Percentiles rank a stretch among this genome's conserved stretches.
These are phyloP conservation scores for Crocidura indochinensis DNA, from an alignment of 2,797 vertebrate species.

Conservation along the genomic window DNA sequence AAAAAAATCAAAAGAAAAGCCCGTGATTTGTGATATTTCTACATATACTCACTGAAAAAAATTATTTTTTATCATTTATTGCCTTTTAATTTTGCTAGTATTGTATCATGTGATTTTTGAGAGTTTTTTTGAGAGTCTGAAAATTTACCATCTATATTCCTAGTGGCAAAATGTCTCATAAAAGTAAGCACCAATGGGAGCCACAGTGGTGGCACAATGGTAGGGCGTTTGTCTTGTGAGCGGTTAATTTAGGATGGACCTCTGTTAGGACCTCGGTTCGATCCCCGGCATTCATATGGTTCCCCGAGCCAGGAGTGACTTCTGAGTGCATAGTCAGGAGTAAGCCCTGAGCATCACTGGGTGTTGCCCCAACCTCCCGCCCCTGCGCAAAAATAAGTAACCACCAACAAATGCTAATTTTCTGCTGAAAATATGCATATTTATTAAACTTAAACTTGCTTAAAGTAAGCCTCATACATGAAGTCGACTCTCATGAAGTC, in stretches of 20 bases:
- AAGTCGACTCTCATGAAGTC: neutral
- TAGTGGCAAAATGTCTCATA: neutral
- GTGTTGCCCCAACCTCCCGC: too few species aligned
- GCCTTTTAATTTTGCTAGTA: slow-evolving; percentile 50
- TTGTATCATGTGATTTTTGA: slow-evolving; percentile 29
- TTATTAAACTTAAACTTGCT: neutral
- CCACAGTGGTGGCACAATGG: too few species aligned
- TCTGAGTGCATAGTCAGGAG: too few species aligned
- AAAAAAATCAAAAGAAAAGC: neutral
- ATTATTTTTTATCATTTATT: neutral
- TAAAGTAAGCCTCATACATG: neutral
- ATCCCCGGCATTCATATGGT: too few species aligned
- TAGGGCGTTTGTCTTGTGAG: too few species aligned
- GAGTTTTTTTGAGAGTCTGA: neutral
- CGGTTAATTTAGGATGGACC: too few species aligned
- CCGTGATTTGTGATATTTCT: slow-evolving; percentile 29
- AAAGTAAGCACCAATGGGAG: neutral
- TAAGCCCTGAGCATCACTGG: too few species aligned
- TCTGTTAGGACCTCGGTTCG: too few species aligned
- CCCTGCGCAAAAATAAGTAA: too few species aligned
- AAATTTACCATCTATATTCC: slow-evolving; percentile 16
- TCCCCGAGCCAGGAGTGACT: too few species aligned
- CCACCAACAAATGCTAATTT: slow-evolving; percentile 10
- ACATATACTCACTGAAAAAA: neutral
- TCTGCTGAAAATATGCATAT: slow-evolving; percentile 38